Conservation (phyloP, 2,797 vertebrate species). For the Sebastolobus alascanus region DNA sequence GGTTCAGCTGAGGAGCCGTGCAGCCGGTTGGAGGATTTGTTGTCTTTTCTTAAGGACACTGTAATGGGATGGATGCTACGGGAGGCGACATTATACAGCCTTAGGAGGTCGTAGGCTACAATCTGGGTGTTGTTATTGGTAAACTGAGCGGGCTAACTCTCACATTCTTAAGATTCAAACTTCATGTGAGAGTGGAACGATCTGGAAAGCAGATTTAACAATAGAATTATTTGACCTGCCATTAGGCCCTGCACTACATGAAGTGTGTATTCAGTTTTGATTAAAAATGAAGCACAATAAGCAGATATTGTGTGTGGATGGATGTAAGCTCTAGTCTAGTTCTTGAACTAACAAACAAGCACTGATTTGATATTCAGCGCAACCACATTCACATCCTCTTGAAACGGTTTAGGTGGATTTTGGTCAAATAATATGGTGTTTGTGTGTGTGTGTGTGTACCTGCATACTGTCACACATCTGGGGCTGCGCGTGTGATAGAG, state of each 20-base stretch:
- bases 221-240: fast-evolving
- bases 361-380: conserved; percentile 6
- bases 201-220: not conserved
- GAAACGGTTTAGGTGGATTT: not conserved
- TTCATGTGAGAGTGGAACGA: not conserved
- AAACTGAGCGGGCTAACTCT: not conserved
- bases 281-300: not conserved
- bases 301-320: not conserved
- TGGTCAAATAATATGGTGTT: not conserved
- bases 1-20: conserved; percentile 22
- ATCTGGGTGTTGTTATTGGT: not conserved
- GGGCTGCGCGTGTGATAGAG: not conserved
- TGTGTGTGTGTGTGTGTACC: not conserved
- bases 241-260: not conserved
- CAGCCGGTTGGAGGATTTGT: not conserved
- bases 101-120: not conserved
- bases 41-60: not conserved
- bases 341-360: not conserved
- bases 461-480: not conserved
- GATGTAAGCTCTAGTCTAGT: not conserved
- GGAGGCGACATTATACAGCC: conserved; percentile 13
- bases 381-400: not conserved
- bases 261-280: not conserved
- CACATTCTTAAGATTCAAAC: conserved; percentile 3
- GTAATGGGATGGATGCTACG: not conserved